Evolutionary conservation across 2,797 vertebrate genomes (phyloP).

Genomic region (Macrochelys suwanniensis): DNA sequence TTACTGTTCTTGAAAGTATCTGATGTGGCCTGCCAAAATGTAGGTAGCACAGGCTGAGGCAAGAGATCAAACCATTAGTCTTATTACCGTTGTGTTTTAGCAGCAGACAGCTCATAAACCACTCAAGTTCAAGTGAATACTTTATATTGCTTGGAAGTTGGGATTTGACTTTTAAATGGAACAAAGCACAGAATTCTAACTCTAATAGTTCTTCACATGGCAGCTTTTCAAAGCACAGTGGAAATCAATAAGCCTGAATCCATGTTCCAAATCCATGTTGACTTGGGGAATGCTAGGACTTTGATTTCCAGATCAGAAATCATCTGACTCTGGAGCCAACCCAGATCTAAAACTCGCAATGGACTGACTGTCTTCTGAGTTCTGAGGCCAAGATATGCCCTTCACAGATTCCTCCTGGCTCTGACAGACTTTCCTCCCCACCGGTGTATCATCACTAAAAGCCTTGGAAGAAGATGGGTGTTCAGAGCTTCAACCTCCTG

Average conservation of each 20-base stretch:
- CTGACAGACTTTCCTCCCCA: not conserved
- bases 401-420: not conserved
- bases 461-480: not conserved
- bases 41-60: rapidly evolving
- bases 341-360: not conserved
- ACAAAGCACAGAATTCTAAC: rapidly evolving
- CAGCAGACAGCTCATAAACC: not conserved
- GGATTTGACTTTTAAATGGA: not conserved
- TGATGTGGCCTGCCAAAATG: not conserved
- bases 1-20: not conserved
- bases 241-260: not conserved
- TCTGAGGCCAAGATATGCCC: not conserved
- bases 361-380: not conserved
- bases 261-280: not conserved
- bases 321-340: not conserved
- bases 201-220: not conserved
- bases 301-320: not conserved
- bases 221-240: not conserved
- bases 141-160: not conserved
- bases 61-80: not conserved
- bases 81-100: rapidly evolving
- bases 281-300: not conserved
- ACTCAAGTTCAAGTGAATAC: not conserved
- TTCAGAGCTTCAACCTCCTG: not conserved
- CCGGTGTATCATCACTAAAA: not conserved